Base-by-base conservation (phyloP, 2,888 invertebrate genomes). In the Antheraea yamamai region DNA sequence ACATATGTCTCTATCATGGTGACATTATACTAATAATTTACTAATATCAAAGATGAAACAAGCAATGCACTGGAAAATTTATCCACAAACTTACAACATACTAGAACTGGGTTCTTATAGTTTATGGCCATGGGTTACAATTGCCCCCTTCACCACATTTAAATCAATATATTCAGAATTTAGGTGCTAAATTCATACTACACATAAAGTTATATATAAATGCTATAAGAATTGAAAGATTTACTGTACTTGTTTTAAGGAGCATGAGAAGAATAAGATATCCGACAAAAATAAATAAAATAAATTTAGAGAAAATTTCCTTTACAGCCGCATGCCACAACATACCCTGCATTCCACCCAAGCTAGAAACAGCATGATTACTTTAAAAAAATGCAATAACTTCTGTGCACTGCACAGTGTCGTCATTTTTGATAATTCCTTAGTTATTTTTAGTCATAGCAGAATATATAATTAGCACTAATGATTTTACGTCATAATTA, bases 21-120 rank as follows among this genome's bases (percentile, higher is more conserved):
- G 61, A 75, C 66, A 73, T 30, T 75, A 73, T 61, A 79, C 81
- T 78, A 83, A 87, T 86, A 83, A 87, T 86, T 88, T 82, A 85
- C 88, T 89, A 89, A 87, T 84, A 83, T 87, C 83, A 86, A 85
- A 82, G 87, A 84, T 79, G 84, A 85, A 85, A 79, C 84, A 86
- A 85, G 83, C 87, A 86, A 87, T 86, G 83, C 88, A 91, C 89
- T 91, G 90, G 89, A 84, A n/a, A 82, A 82, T 82, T 81, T 82
- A 84, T 82, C 79, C 81, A 82, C 77, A 79, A 85, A 83, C 79
- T 79, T 81, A 85, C 78, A 81, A 80, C 78, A 77, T 68, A 74
- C 58, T 58, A 74, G 35, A 74, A 70, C 71, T 74, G 74, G 70
- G 39, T 39, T 74, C 39, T 30, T 47, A 74, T 71, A n/a, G n/a